A percentile compares a stretch with the other conserved stretches of the same genome.
Conservation (phyloP, 1,140 invertebrate species). For the Magallana gigas region DNA sequence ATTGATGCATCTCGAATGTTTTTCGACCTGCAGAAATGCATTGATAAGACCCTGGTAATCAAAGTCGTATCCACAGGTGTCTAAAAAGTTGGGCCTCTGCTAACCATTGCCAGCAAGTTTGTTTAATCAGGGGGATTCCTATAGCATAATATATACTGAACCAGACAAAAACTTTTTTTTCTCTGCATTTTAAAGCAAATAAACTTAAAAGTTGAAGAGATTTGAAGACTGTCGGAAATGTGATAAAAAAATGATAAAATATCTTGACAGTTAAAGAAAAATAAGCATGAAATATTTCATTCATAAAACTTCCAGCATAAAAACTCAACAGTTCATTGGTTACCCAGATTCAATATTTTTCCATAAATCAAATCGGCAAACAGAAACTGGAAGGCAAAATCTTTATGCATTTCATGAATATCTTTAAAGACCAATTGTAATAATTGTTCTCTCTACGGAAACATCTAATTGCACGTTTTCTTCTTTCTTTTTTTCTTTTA, state of each 20-base stretch:
- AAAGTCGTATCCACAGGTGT: not conserved
- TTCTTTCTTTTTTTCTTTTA: not conserved
- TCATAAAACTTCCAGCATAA: slow-evolving; percentile 7
- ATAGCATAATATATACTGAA: not conserved
- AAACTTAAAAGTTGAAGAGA: not conserved
- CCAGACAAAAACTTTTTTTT: not conserved
- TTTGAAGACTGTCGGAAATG: slow-evolving; percentile 1
- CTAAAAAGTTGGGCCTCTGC: not conserved
- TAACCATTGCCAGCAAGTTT: not conserved
- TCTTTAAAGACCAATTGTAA: too few species aligned
- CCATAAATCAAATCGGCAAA: not conserved
- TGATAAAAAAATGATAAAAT: slow-evolving; percentile 24
- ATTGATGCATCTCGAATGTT: not conserved
- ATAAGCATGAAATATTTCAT: slow-evolving; percentile 34
- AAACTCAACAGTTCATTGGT: slow-evolving; percentile 4
- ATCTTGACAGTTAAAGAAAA: slow-evolving; percentile 6
- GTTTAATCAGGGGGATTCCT: not conserved
- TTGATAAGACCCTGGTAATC: slow-evolving; percentile 1
- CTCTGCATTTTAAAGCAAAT: slow-evolving; percentile 18
- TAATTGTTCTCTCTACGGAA: not conserved
- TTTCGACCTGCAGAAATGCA: not conserved
- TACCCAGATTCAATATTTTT: slow-evolving; percentile 25
- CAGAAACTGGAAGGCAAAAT: not conserved
- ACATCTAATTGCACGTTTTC: not conserved
- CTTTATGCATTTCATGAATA: too few species aligned